These are phyloP conservation scores for Stenopsyche tienmushanensis DNA, from an alignment of 1,140 invertebrate species.

Conservation along the genomic window DNA sequence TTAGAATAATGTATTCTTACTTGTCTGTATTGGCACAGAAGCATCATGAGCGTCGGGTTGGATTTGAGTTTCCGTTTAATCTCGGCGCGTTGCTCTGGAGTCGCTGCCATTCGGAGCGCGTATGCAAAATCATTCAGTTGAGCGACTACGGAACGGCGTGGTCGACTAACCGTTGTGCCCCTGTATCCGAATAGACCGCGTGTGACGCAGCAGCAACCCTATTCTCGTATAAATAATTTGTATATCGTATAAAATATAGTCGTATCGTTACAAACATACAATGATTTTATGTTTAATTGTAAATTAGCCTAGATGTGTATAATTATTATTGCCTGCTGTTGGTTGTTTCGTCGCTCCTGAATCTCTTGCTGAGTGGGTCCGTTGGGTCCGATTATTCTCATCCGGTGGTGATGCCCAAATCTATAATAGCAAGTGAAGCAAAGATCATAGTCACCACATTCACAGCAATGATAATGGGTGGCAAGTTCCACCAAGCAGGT, in stretches of 20 bases:
- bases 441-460: too few relatives aligned
- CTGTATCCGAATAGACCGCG: conserved; percentile 38
- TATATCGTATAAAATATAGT: too few relatives aligned
- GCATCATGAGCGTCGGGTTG: conserved; percentile 95
- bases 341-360: conserved; percentile 51
- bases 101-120: conserved; percentile 80
- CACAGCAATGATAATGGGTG: too few relatives aligned
- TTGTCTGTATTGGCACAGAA: conserved; percentile 91
- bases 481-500: too few relatives aligned
- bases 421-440: too few relatives aligned
- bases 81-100: conserved; percentile 91
- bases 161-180: conserved; percentile 39
- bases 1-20: too few relatives aligned
- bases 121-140: conserved; percentile 51
- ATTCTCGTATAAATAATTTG: too few relatives aligned
- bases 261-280: too few relatives aligned
- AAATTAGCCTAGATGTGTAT: background rate
- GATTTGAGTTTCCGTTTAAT: conserved; percentile 90
- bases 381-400: conserved; percentile 83
- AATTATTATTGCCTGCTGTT: conserved; percentile 40
- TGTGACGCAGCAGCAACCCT: too few relatives aligned
- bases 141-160: conserved; percentile 42
- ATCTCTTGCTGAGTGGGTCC: conserved; percentile 61
- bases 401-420: too few relatives aligned
- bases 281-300: background rate